Evolutionary conservation across 2,888 invertebrate species (phyloP), one percentile per base, ranked within the genome.

Genomic region (Diarsia mendica): DNA sequence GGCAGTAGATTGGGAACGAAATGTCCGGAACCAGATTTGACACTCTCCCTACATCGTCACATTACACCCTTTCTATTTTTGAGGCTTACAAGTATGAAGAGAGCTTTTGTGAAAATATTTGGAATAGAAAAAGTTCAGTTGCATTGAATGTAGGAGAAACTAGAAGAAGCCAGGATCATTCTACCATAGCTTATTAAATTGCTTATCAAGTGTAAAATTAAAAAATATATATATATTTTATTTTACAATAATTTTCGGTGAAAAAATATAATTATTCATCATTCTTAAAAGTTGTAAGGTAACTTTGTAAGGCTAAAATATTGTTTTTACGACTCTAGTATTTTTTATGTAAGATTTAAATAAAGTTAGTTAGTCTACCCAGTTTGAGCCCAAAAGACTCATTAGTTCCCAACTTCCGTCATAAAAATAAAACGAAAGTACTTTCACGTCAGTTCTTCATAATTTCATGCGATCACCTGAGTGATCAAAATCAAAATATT

Each of bases 1-100:
- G 91, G 90, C 90, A 90, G 92, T 93, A 92, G 92, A 93, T 93
- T 92, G 92, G 92, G 91, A 91, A 89, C 88, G 90, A 92, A 93
- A 92, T 91, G 91, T 90, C 90, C 92, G 90, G 90, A 92, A 91
- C 92, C 92, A 92, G 92, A 93, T 94, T 94, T 94, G 94, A 94
- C 93, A 93, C 92, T 92, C 90, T 87, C 89, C 90, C 92, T 92
- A 92, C 92, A 92, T 92, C 90, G 92, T 92, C 92, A 92, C 90
- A 92, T 93, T 92, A 93, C 89, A 91, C 91, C 92, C 88, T 90
- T 90, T 87, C 77, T 86, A 87, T 79, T 90, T 91, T 90, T 89
- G 79, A 87, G 74, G 90, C 72, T 88, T n/a, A 48, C 10, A 72
- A 75, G 77, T 87, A 66, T 91, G 89, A 86, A 92, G 64, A 53